Percentiles rank a stretch among this genome's conserved stretches.
Conservation (phyloP, 2,797 vertebrate genomes). For the Phoebastria nigripes region DNA sequence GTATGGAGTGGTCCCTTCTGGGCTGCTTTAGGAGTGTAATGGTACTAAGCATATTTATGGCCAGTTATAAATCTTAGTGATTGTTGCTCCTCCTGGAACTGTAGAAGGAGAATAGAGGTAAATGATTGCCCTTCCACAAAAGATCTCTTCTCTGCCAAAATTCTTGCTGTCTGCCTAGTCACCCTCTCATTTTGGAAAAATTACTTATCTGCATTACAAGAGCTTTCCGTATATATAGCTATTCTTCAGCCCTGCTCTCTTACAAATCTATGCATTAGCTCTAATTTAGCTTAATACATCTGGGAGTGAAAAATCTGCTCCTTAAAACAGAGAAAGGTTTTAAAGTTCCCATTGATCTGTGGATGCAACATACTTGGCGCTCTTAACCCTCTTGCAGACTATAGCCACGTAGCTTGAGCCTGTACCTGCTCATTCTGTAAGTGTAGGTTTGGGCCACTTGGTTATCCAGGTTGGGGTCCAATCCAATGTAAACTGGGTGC, state of each 20-base stretch:
- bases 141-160: slow-evolving; percentile 10
- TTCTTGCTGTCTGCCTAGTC: neutral
- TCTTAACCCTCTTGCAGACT: neutral
- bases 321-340: neutral
- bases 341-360: neutral
- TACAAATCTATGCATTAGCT: neutral
- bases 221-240: slow-evolving; percentile 35
- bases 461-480: neutral
- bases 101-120: neutral
- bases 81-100: neutral
- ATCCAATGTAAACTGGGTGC: neutral
- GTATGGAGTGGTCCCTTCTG: neutral
- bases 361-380: neutral
- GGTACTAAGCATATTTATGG: neutral
- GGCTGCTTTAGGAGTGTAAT: neutral
- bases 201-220: neutral
- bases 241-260: neutral
- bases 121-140: slow-evolving; percentile 29
- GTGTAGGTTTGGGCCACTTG: neutral
- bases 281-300: neutral
- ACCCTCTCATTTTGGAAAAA: neutral
- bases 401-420: neutral
- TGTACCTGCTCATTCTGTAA: neutral
- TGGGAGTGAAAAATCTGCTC: neutral
- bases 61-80: neutral